Evolutionary conservation across 1,140 invertebrate species (phyloP).

Genomic region (Coptotermes formosanus): DNA sequence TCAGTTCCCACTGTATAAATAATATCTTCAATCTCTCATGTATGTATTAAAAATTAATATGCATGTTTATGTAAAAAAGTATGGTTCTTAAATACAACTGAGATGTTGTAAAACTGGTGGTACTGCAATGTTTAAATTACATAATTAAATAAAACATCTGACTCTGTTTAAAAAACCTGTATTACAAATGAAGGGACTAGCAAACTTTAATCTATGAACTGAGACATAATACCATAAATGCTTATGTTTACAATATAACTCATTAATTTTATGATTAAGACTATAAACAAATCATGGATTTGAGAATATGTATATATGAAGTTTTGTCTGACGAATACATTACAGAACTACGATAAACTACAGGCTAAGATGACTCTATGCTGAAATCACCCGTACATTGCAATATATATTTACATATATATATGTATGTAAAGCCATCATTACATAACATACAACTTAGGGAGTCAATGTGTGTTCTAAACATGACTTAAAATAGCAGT

Average conservation of each 20-base stretch:
- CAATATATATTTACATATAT: constrained; percentile 18
- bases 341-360: not conserved
- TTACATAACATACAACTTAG: not conserved
- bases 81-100: not conserved
- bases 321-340: not conserved
- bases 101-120: not conserved
- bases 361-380: not conserved
- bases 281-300: not conserved
- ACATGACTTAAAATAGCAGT: not conserved
- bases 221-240: constrained; percentile 1
- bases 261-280: not conserved
- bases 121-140: not conserved
- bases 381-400: constrained; percentile 10
- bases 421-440: not conserved
- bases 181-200: not conserved
- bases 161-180: not conserved
- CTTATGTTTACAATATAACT: not conserved
- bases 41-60: not conserved
- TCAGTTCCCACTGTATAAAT: not conserved
- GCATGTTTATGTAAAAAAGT: not conserved
- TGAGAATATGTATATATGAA: not conserved
- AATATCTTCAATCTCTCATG: not conserved
- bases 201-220: not conserved
- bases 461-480: not conserved
- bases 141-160: constrained; percentile 1